Evolutionary conservation across 2,888 invertebrate genomes (phyloP).

Genomic region (Electrophaes corylata): DNA sequence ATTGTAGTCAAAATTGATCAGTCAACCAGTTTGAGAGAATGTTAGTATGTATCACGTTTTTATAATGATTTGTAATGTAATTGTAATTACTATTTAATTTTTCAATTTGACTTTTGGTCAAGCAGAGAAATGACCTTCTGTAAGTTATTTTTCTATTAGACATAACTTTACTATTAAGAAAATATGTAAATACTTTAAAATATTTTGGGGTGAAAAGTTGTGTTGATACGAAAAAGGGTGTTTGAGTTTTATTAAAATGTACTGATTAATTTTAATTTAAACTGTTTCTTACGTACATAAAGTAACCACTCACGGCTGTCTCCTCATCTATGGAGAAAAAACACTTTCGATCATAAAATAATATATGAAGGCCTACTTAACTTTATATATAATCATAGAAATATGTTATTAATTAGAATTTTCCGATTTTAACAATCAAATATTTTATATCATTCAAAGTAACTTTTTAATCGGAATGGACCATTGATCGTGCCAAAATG

Average conservation of each 20-base stretch:
- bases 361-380: slow-evolving; percentile 43
- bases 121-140: slow-evolving; percentile 44
- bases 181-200: slow-evolving; percentile 41
- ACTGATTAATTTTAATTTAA: slow-evolving; percentile 81
- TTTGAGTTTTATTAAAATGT: slow-evolving; percentile 80
- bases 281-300: slow-evolving; percentile 69
- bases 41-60: slow-evolving; percentile 44
- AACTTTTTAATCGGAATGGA: slow-evolving; percentile 26
- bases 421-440: slow-evolving; percentile 20
- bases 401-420: slow-evolving; percentile 17
- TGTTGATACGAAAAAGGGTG: slow-evolving; percentile 52
- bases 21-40: slow-evolving; percentile 61
- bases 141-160: slow-evolving; percentile 44
- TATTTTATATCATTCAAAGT: slow-evolving; percentile 26
- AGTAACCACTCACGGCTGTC: slow-evolving; percentile 65
- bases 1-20: slow-evolving; percentile 72
- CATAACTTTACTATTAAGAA: slow-evolving; percentile 42
- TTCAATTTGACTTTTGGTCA: slow-evolving; percentile 39
- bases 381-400: slow-evolving; percentile 2
- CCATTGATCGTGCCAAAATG: slow-evolving; percentile 35
- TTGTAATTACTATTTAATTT: slow-evolving; percentile 24
- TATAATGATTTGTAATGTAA: slow-evolving; percentile 19
- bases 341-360: slow-evolving; percentile 3
- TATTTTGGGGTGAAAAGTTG: slow-evolving; percentile 29
- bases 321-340: slow-evolving; percentile 73